Evolutionary conservation across 2,113 vertebrate genomes (phyloP).

Genomic region (Engraulis encrasicolus): DNA sequence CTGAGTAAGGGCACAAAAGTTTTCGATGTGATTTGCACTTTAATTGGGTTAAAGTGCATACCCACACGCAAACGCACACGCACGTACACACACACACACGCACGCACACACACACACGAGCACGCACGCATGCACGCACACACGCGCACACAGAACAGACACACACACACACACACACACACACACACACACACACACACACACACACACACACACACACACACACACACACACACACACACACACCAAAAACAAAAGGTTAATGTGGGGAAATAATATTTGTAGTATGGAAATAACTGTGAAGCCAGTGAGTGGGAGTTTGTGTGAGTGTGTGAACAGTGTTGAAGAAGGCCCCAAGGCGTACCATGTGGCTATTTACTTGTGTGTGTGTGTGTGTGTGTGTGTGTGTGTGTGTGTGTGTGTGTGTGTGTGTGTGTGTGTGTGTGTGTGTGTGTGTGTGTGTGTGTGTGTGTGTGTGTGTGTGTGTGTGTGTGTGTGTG

Average conservation of each 20-base stretch:
- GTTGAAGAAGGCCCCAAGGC: no score
- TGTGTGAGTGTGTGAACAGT: no score
- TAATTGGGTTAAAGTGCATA: background rate
- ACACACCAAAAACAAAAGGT: background rate
- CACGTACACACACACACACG: background rate
- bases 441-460: no score
- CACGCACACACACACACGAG: background rate
- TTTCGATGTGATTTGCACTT: background rate
- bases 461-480: no score
- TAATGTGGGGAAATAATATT: background rate
- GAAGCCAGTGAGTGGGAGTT: background rate
- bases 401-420: no score
- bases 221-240: background rate
- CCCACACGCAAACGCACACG: background rate
- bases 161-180: background rate
- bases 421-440: no score
- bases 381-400: no score
- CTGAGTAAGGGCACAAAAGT: background rate
- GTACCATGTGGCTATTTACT: no score
- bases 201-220: background rate
- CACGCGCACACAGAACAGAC: background rate
- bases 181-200: background rate
- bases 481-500: no score
- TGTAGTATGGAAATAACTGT: background rate
- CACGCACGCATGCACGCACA: background rate